Evolutionary conservation across 2,113 vertebrate species (phyloP).

Genomic region (Ceyx margarethae): DNA sequence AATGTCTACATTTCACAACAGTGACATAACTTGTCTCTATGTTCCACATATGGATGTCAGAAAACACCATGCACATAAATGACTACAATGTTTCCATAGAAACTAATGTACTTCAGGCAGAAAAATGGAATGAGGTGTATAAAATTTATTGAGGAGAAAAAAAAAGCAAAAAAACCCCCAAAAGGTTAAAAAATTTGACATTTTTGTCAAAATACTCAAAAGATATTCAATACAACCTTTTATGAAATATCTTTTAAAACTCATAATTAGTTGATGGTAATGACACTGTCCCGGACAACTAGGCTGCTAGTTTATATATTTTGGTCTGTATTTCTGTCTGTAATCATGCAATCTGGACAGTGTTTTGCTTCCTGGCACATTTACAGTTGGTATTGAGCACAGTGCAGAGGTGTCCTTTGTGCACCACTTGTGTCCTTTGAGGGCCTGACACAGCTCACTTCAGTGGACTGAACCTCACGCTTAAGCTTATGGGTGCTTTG

Average conservation of each 20-base stretch:
- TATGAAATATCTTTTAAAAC: background rate
- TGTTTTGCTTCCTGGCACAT: background rate
- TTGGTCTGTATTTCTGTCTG: background rate
- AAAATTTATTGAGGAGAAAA: background rate
- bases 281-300: background rate
- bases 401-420: rapidly evolving
- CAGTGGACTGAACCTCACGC: background rate
- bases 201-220: background rate
- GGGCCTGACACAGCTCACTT: background rate
- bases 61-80: constrained; percentile 27
- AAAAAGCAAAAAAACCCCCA: background rate
- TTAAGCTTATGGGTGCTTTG: background rate
- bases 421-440: background rate
- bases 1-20: constrained; percentile 22
- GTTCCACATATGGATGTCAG: constrained; percentile 24
- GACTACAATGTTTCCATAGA: constrained; percentile 61
- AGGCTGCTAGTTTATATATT: background rate
- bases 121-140: constrained; percentile 12
- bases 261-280: background rate
- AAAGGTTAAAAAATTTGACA: background rate
- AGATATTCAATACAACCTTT: background rate
- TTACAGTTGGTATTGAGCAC: background rate
- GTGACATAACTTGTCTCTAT: constrained; percentile 32
- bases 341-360: background rate
- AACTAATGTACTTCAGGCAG: constrained; percentile 41